Conservation (phyloP, 2,797 vertebrate species). For the Scyliorhinus canicula region DNA sequence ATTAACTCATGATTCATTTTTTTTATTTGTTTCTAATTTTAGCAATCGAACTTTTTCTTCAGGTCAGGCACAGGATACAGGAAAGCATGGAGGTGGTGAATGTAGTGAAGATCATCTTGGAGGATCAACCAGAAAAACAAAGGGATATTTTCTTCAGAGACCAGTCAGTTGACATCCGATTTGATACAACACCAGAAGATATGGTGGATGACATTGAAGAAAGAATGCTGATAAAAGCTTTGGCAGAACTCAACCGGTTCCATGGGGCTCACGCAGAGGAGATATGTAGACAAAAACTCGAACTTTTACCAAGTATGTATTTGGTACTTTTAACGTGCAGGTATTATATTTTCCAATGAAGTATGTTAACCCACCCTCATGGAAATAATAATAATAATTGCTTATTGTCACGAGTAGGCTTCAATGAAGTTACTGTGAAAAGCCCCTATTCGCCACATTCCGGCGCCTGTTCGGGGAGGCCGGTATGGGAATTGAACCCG, state of each 20-base stretch:
- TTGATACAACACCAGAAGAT: constrained; percentile 14
- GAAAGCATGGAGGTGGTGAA: background rate
- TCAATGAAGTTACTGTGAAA: no score
- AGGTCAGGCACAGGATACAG: background rate
- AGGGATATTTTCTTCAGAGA: constrained; percentile 29
- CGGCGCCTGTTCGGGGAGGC: no score
- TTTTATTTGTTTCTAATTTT: background rate
- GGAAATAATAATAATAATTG: no score
- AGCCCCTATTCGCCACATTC: no score
- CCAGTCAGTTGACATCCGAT: constrained; percentile 16
- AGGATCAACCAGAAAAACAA: constrained; percentile 19
- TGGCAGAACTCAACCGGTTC: constrained; percentile 23
- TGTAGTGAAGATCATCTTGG: background rate
- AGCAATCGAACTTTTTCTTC: constrained; percentile 32
- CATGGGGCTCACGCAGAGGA: background rate
- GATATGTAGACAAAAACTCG: background rate
- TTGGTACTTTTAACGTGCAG: background rate
- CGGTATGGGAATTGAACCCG: no score
- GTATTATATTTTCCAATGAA: background rate
- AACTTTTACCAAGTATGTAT: background rate
- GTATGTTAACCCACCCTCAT: no score
- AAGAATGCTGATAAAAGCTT: constrained; percentile 34
- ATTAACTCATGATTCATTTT: background rate
- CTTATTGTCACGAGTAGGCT: no score
- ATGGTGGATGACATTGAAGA: constrained; percentile 21